These are phyloP conservation scores for Centropyge bicolor DNA, from an alignment of 2,797 vertebrate species.

Conservation along the genomic window DNA sequence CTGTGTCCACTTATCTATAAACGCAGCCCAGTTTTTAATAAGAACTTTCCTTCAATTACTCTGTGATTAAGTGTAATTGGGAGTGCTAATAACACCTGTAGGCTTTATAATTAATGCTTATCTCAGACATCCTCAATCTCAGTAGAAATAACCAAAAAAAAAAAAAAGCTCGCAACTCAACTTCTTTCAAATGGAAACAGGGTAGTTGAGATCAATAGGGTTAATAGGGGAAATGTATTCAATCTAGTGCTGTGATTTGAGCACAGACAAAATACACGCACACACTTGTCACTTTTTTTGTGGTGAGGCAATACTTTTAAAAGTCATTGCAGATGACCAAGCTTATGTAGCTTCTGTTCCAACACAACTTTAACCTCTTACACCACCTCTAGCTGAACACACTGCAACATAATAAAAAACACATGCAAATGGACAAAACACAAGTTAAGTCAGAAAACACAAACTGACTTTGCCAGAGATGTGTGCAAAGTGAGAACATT, in stretches of 20 bases:
- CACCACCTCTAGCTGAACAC: background rate
- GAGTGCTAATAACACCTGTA: slow-evolving; percentile 32
- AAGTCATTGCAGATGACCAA: background rate
- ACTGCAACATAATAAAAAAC: too few species aligned
- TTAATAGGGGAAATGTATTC: background rate
- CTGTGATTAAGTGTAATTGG: slow-evolving; percentile 45
- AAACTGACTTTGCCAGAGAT: too few species aligned
- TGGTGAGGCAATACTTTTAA: background rate
- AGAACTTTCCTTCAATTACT: slow-evolving; percentile 34
- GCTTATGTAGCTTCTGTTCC: background rate
- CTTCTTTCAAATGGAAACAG: background rate
- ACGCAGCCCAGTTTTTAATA: slow-evolving; percentile 42
- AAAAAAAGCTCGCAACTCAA: background rate
- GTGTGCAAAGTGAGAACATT: background rate
- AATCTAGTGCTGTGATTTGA: slow-evolving; percentile 3
- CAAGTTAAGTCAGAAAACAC: background rate
- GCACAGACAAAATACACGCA: too few species aligned
- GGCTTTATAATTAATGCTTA: slow-evolving; percentile 39
- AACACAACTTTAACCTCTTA: background rate
- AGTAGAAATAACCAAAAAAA: slow-evolving; percentile 31
- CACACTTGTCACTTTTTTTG: slow-evolving; percentile 6
- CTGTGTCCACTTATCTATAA: slow-evolving; percentile 30
- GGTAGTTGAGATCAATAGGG: background rate
- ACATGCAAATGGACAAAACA: background rate
- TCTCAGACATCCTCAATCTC: slow-evolving; percentile 20